These are phyloP conservation scores for Centruroides vittatus DNA, from an alignment of 1,140 invertebrate species.

Conservation along the genomic window DNA sequence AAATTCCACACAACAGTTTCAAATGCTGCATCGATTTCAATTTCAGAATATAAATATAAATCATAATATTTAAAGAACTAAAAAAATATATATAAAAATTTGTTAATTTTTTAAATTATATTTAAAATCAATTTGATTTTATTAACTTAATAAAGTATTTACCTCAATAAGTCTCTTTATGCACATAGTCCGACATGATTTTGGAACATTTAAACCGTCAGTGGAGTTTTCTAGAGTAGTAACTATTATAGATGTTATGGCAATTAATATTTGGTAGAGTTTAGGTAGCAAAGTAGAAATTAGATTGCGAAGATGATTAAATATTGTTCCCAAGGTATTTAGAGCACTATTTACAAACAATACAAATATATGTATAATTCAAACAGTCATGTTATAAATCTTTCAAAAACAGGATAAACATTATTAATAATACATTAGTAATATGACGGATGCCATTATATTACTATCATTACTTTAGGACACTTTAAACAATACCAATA, in stretches of 20 bases:
- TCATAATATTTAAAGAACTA: conserved; percentile 69
- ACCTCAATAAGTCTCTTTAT: conserved; percentile 26
- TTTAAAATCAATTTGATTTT: neutral
- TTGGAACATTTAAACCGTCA: conserved; percentile 38
- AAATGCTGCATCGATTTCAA: conserved; percentile 60
- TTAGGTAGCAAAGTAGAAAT: conserved; percentile 49
- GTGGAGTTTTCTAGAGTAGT: conserved; percentile 37
- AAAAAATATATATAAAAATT: conserved; percentile 16
- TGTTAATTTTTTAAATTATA: neutral
- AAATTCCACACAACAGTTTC: conserved; percentile 65
- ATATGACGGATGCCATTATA: too few relatives aligned
- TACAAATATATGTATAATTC: neutral
- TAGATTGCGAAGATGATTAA: conserved; percentile 70
- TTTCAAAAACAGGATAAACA: neutral
- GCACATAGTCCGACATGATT: conserved; percentile 38
- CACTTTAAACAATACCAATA: too few relatives aligned
- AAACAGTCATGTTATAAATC: too few relatives aligned
- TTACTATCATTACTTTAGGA: too few relatives aligned
- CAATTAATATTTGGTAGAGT: conserved; percentile 54
- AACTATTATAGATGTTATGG: conserved; percentile 45
- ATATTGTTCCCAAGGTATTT: conserved; percentile 46
- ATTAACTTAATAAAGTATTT: conserved; percentile 1
- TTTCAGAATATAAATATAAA: conserved; percentile 49
- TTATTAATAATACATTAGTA: too few relatives aligned
- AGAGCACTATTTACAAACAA: conserved; percentile 5